phyloP scores from a whole-genome alignment of 2,113 vertebrate species.

The Morphnarchus princeps region DNA sequence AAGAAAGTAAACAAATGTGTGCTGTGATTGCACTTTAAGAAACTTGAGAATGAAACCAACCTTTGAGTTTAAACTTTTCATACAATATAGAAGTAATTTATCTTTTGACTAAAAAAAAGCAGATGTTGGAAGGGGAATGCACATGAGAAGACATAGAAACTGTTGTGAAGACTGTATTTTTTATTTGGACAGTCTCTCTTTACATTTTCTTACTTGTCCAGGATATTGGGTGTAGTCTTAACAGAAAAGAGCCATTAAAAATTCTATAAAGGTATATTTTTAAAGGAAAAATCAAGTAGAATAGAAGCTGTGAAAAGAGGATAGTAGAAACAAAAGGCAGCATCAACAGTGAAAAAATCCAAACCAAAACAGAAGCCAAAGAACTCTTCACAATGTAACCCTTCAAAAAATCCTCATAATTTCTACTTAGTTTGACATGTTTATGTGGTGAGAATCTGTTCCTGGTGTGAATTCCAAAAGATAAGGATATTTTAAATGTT shows the following conservation, averaged over 20 bases:
- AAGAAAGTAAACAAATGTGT: neutral
- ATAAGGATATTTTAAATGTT: slow-evolving; percentile 4
- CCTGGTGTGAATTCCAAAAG: neutral
- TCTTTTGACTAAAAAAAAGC: slow-evolving; percentile 13
- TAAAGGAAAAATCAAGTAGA: neutral
- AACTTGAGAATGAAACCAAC: neutral
- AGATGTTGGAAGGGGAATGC: neutral
- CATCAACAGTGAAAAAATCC: neutral
- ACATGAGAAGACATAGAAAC: neutral
- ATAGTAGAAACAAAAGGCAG: neutral
- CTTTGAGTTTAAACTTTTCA: neutral
- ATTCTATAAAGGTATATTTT: neutral
- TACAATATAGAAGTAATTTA: neutral
- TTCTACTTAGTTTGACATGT: neutral
- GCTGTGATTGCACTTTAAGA: neutral
- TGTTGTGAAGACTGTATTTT: neutral
- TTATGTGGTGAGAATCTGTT: neutral
- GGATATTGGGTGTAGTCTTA: neutral
- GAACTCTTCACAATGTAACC: neutral
- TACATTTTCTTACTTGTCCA: neutral
- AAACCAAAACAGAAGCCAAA: neutral
- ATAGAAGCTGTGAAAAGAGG: neutral
- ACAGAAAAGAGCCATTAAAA: neutral
- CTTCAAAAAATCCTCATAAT: neutral
- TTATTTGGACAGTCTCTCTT: neutral